phyloP scores from a whole-genome alignment of 2,888 invertebrate species.

The Caenorhabditis japonica region DNA sequence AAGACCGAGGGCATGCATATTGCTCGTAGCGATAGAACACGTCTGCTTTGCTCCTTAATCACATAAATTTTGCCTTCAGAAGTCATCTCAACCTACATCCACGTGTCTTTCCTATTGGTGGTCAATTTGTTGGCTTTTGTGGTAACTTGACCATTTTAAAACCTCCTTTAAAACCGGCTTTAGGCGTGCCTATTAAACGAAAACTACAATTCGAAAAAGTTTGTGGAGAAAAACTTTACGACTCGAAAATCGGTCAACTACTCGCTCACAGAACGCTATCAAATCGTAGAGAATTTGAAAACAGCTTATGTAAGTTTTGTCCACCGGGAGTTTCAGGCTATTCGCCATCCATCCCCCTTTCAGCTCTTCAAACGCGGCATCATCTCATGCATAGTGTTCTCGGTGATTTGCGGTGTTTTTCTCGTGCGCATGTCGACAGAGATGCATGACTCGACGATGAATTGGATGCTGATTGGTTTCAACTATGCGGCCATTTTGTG shows the following conservation, averaged over 20 bases:
- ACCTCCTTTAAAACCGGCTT: not conserved
- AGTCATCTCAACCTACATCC: constrained; percentile 47
- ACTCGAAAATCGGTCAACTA: constrained; percentile 30
- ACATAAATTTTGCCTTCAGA: constrained; percentile 37
- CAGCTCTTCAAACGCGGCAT: constrained; percentile 61
- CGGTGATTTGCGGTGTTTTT: constrained; percentile 54
- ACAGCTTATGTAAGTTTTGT: constrained; percentile 51
- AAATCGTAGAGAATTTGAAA: constrained; percentile 57
- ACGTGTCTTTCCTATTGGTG: constrained; percentile 37
- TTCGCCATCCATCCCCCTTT: constrained; percentile 1
- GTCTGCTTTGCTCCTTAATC: no score
- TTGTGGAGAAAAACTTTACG: constrained; percentile 32
- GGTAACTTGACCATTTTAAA: constrained; percentile 15
- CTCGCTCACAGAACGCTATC: constrained; percentile 55
- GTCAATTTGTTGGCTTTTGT: constrained; percentile 52
- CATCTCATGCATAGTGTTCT: constrained; percentile 50
- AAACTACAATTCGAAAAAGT: constrained; percentile 47
- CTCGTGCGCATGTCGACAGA: constrained; percentile 41
- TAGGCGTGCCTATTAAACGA: constrained; percentile 54
- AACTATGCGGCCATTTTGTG: constrained; percentile 57
- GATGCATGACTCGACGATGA: constrained; percentile 48
- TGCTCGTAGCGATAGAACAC: no score
- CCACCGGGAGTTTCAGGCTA: not conserved
- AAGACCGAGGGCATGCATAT: no score
- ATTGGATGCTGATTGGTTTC: constrained; percentile 59